Evolutionary conservation across 2,113 vertebrate species (phyloP), one percentile per base, ranked within the genome.

Genomic region (Eclectus roratus): DNA sequence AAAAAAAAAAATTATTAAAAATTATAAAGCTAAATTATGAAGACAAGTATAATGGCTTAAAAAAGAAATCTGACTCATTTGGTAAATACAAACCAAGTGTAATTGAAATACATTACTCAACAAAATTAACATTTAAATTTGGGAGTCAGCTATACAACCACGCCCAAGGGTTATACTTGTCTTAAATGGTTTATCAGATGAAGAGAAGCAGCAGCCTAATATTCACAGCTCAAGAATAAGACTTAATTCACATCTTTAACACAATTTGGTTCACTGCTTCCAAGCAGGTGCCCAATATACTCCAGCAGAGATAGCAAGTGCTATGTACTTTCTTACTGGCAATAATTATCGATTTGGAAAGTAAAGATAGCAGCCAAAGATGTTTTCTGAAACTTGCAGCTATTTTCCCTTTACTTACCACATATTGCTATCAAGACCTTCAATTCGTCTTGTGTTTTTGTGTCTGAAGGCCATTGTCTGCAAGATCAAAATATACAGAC

Each of bases 401-500:
- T 81, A 86, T 81, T 81, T 73, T 72, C 37, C 37, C 87, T 76
- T 66, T 84, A 98, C 99, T 99, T 95, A 99, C 99, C 99, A 99
- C 2, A 99, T 86, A 71, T 99, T 99, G 93, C 98, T 98, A 89
- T 99, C 99, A 89, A 99, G 98, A 47, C 99, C 99, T 96, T 99
- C 98, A 39, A 99, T 99, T 95, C 99, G 98, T 97, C 98, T 99
- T 76, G 99, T 74, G 73, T 99, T 98, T 92, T 97, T 98, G 92
- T 99, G 99, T 91, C 97, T 98, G 39, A 93, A 96, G 83, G 98
- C 97, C 89, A 98, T 97, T 98, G 98, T 98, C 94, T 97, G 95
- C 37, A 97, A 98, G 47, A 97, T 58, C 91, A 79, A 97, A 97
- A 95, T 39, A 93, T 7, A 91, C 11, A 91, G 49, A 94, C 65